Base-by-base conservation (phyloP, 2,888 invertebrate genomes). In the Lasioglossum oenotherae region DNA sequence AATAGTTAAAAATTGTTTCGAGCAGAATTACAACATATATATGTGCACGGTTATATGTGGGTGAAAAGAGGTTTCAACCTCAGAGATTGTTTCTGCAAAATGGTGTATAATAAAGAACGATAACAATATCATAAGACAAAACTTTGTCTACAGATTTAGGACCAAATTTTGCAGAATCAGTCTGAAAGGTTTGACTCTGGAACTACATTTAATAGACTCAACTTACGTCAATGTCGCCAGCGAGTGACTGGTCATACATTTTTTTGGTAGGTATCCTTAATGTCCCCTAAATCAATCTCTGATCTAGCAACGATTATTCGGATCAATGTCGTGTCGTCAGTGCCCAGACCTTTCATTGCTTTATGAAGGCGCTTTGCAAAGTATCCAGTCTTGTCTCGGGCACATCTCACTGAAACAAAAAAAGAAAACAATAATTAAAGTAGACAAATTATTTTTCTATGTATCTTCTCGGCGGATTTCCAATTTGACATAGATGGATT, bases 331-430 rank as follows among this genome's bases (percentile, higher is more conserved):
- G 97, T 96, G 94, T 99, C 99, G 93, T 98, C 97, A 16, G 99
- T 99, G 85, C 99, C 99, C 92, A 98, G 95, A 12, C 99, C 99
- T 93, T 97, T 97, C 98, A 99, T 98, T 44, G 98, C 97, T 94
- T 98, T 97, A 95, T 98, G 97, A 76, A 99, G 96, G 72, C 97
- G 97, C 93, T 98, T 97, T 0, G 98, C 99, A 95, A 98, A 99
- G 96, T 97, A 99, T 35, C 97, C 96, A 1, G 98, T 96, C 95
- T 97, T 97, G 95, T 98, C 98, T 93, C 97, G 97, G 2, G 98
- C 97, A 89, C 97, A 97, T 95, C 97, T 97, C 83, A 98, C 97
- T 97, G 94, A 23, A 87, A 78, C 6, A 69, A 69, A 35, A 41
- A 10, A 35, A 35, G 64, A 27, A 14, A 23, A 23, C 8, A 67